Evolutionary conservation across 2,113 vertebrate genomes (phyloP), one percentile per base, ranked within the genome.

Genomic region (Ciconia stormi): DNA sequence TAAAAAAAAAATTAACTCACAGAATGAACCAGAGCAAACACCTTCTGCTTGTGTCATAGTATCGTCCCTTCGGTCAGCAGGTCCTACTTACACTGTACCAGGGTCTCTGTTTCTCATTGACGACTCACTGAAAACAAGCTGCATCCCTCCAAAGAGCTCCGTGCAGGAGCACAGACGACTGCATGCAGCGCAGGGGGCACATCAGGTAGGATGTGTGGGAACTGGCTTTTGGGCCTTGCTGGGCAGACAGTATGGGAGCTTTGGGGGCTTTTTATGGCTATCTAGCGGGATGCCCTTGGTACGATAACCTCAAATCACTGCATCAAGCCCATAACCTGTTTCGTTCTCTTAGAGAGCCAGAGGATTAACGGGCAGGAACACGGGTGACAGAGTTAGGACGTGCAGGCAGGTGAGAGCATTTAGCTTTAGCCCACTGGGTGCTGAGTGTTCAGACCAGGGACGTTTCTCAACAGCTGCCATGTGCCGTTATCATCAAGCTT

Each of bases 381-480:
- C 0, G 0, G 14, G 10, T 9, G 13, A 3, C 1, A 5, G 74
- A 22, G 13, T 1, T 16, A 8, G 32, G 38, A 21, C 0, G 1
- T 10, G n/a, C 38, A 34, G 80, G 16, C 22, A 29, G 63, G 65
- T 46, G 74, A 61, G 71, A 46, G 20, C 38, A 8, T 38, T 58
- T 10, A 13, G 27, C 40, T 79, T 70, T 15, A 34, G 34, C 30
- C 1, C 25, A 11, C 3, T 0, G 2, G 34, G 23, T 44, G 13
- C 70, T 42, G 38, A 56, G 44, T 52, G 1, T 30, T 69, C 71
- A 18, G 42, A 10, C 11, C 46, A 15, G 38, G 55, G 76, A 1
- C 10, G 18, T 22, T 83, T 42, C 63, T 62, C 63, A 11, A 4
- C 11, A 58, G 9, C 42, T 52, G 58, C 67, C 34, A 30, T 5